Conservation (phyloP, 2,113 vertebrate species). For the Actenoides hombroni region DNA sequence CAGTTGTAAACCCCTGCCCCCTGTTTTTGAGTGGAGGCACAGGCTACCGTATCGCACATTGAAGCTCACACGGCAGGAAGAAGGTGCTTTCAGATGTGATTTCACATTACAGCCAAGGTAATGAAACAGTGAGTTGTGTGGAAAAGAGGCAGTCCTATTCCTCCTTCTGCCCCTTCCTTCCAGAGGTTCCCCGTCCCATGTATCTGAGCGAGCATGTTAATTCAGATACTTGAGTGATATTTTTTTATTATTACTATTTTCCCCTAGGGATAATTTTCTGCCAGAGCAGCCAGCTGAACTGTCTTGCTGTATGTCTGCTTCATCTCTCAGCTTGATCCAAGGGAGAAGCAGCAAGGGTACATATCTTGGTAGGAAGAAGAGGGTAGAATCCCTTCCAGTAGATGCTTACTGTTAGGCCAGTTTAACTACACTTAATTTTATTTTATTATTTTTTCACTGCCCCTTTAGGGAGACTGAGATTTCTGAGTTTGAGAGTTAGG, state of each 20-base stretch:
- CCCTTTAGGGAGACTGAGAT: neutral
- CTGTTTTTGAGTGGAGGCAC: too few species aligned
- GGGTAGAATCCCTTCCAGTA: neutral
- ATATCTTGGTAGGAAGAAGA: neutral
- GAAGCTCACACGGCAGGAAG: neutral
- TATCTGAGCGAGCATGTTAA: neutral
- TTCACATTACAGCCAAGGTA: neutral
- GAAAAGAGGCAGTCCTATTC: neutral
- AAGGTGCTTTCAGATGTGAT: neutral
- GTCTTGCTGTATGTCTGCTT: neutral
- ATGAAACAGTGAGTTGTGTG: neutral
- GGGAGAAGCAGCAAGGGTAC: neutral
- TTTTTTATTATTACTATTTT: neutral
- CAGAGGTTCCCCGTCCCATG: neutral
- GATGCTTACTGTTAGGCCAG: neutral
- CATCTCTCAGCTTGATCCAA: neutral
- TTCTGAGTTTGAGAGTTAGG: neutral
- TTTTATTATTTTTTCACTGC: neutral
- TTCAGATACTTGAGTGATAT: neutral
- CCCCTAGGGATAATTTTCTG: neutral
- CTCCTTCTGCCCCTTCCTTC: neutral
- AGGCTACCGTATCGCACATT: neutral
- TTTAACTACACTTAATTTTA: neutral
- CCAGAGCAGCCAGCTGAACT: neutral
- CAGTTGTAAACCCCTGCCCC: neutral